Evolutionary conservation across 2,888 invertebrate species (phyloP).

Genomic region (Leptothorax acervorum): DNA sequence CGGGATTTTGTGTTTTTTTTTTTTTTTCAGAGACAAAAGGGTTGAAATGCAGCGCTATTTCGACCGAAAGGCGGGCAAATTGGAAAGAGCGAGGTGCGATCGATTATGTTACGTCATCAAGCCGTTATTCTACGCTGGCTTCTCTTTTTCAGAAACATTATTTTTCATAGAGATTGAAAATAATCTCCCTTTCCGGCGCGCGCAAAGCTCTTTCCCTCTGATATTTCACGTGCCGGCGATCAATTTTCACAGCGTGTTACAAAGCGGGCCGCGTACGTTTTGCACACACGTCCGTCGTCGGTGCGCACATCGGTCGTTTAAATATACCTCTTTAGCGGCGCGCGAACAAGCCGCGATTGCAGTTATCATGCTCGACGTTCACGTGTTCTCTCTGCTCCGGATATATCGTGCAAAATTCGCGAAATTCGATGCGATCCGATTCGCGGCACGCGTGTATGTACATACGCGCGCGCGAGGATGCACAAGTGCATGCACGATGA

Average conservation of each 20-base stretch:
- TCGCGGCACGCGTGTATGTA: background rate
- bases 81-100: background rate
- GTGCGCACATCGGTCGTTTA: background rate
- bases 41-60: background rate
- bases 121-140: background rate
- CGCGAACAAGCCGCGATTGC: background rate
- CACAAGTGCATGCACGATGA: background rate
- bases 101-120: conserved; percentile 5
- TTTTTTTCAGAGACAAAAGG: background rate
- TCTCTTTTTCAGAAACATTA: background rate
- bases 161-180: conserved; percentile 1
- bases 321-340: conserved; percentile 8
- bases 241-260: conserved; percentile 18
- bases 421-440: conserved; percentile 8
- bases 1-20: too few species aligned
- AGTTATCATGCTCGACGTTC: background rate
- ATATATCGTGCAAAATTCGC: background rate
- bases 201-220: background rate
- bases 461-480: background rate
- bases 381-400: too few species aligned
- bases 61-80: background rate
- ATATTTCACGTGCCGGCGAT: background rate
- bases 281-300: background rate
- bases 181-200: background rate
- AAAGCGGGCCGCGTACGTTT: background rate